A percentile compares a stretch with the other conserved stretches of the same genome.
phyloP scores from a whole-genome alignment of 2,797 vertebrate genomes.

The Bucorvus abyssinicus region DNA sequence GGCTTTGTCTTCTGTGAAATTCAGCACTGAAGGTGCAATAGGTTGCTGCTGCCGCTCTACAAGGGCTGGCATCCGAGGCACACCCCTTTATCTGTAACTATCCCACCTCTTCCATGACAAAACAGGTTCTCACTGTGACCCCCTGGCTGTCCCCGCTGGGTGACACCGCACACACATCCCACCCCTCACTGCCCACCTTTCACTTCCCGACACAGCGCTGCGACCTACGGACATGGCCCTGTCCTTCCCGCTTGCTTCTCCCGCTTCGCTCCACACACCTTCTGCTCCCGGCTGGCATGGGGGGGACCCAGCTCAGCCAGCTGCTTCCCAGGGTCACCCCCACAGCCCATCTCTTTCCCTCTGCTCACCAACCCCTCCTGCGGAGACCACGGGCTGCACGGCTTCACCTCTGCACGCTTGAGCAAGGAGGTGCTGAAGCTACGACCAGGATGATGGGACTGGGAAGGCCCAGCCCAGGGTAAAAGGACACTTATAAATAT shows the following conservation, averaged over 20 bases:
- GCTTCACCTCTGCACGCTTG: neutral
- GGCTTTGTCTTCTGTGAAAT: neutral
- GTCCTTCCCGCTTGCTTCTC: neutral
- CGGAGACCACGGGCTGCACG: rapidly evolving
- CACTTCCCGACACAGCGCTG: neutral
- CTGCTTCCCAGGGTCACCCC: neutral
- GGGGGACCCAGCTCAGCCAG: neutral
- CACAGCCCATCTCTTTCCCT: neutral
- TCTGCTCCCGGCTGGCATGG: neutral
- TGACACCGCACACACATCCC: neutral
- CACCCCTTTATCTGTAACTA: rapidly evolving
- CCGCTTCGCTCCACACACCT: rapidly evolving
- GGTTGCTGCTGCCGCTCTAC: neutral
- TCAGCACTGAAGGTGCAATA: neutral
- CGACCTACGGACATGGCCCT: rapidly evolving
- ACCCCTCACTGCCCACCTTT: neutral
- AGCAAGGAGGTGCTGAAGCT: neutral
- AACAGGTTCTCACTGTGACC: neutral
- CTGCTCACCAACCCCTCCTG: neutral
- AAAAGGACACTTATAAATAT: neutral
- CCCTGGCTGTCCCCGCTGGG: neutral
- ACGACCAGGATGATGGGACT: rapidly evolving
- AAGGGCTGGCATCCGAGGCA: neutral
- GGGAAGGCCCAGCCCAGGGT: neutral
- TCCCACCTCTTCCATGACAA: neutral